Evolutionary conservation across 2,797 vertebrate genomes (phyloP).

Genomic region (Sebastes nivosus): DNA sequence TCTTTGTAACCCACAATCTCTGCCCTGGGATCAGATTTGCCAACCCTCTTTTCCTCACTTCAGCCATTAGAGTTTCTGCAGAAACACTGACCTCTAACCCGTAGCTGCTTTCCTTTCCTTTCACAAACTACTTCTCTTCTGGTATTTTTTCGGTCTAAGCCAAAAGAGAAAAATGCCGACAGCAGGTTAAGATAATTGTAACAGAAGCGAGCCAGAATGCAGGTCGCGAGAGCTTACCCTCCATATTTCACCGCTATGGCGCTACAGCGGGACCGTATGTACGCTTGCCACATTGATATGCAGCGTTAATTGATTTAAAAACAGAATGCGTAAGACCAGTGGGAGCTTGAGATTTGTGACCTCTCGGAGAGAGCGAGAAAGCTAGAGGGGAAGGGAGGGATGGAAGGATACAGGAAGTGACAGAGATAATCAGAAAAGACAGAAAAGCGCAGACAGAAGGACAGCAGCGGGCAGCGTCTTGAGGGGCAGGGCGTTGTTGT

Average conservation of each 20-base stretch:
- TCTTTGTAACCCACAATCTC: background rate
- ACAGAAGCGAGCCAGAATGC: constrained; percentile 11
- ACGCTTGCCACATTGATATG: constrained; percentile 20
- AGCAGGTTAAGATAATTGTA: constrained; percentile 11
- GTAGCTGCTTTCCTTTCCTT: background rate
- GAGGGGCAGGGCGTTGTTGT: constrained; percentile 8
- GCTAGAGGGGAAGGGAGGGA: background rate
- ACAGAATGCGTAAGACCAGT: constrained; percentile 9
- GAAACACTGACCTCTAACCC: constrained; percentile 16
- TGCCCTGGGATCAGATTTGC: constrained; percentile 10
- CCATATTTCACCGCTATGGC: constrained; percentile 31
- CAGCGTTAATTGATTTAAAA: constrained; percentile 56
- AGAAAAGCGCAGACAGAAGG: background rate
- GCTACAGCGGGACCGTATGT: constrained; percentile 19
- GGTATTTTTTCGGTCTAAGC: background rate
- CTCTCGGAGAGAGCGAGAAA: background rate
- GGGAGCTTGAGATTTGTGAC: constrained; percentile 17
- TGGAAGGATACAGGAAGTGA: background rate
- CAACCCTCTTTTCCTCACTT: background rate
- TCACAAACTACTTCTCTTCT: constrained; percentile 4
- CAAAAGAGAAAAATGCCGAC: constrained; percentile 3
- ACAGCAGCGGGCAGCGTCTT: background rate
- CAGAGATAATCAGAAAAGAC: constrained; percentile 19
- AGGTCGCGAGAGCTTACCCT: constrained; percentile 16
- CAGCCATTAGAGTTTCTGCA: constrained; percentile 1